Conservation (phyloP, 2,113 vertebrate species). For the Myodes glareolus region DNA sequence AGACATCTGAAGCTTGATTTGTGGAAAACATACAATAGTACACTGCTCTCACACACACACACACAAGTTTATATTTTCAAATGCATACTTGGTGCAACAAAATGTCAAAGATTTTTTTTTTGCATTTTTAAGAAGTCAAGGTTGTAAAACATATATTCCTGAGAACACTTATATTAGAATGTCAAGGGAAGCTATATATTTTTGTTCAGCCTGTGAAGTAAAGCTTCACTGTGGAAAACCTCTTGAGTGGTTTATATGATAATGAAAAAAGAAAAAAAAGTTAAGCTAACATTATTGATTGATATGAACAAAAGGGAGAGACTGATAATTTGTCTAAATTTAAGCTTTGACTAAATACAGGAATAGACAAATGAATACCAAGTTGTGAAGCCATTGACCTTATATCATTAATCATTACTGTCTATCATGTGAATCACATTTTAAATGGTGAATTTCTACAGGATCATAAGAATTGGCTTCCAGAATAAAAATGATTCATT, state of each 20-base stretch:
- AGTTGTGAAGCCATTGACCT: neutral
- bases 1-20: neutral
- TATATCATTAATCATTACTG: neutral
- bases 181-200: neutral
- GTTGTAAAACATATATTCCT: neutral
- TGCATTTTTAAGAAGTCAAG: neutral
- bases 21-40: neutral
- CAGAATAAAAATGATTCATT: neutral
- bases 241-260: neutral
- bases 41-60: neutral
- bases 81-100: neutral
- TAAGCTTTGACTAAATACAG: neutral
- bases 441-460: neutral
- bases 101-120: neutral
- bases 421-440: neutral
- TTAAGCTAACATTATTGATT: neutral
- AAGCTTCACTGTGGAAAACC: neutral
- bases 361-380: slow-evolving; percentile 40
- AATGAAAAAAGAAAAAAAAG: neutral
- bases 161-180: neutral
- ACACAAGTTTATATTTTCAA: neutral
- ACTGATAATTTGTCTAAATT: neutral
- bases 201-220: neutral
- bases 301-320: neutral
- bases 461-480: neutral